A percentile compares a stretch with the other conserved stretches of the same genome.
These are phyloP conservation scores for Apaloderma vittatum DNA, from an alignment of 2,113 vertebrate genomes.

Conservation along the genomic window DNA sequence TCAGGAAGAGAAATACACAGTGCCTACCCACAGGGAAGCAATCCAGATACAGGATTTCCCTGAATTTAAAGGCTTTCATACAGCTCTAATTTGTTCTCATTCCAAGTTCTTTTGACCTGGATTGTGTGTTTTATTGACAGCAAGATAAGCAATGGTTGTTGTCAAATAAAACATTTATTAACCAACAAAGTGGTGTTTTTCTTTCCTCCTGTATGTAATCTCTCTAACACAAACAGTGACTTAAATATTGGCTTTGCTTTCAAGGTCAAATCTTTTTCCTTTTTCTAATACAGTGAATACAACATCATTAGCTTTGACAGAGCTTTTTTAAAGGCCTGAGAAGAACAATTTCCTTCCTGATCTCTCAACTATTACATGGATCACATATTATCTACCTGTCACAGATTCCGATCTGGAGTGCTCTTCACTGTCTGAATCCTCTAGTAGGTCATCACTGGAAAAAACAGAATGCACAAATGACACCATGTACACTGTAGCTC, in stretches of 20 bases:
- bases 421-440: conserved; percentile 98
- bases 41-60: not conserved
- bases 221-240: not conserved
- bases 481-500: not conserved
- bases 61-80: not conserved
- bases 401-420: conserved; percentile 98
- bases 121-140: conserved; percentile 9
- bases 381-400: conserved; percentile 83
- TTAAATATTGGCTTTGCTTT: not conserved
- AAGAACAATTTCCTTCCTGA: not conserved
- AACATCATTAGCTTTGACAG: not conserved
- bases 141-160: not conserved
- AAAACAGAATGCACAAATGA: not conserved
- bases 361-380: not conserved
- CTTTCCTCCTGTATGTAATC: not conserved
- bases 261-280: not conserved
- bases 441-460: conserved; percentile 94
- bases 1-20: not conserved
- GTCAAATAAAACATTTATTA: conserved; percentile 25
- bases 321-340: not conserved
- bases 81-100: not conserved
- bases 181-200: not conserved
- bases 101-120: not conserved
- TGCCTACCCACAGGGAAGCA: not conserved
- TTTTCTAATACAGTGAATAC: not conserved